Conservation (phyloP, 2,797 vertebrate species). For the Typhlichthys subterraneus region DNA sequence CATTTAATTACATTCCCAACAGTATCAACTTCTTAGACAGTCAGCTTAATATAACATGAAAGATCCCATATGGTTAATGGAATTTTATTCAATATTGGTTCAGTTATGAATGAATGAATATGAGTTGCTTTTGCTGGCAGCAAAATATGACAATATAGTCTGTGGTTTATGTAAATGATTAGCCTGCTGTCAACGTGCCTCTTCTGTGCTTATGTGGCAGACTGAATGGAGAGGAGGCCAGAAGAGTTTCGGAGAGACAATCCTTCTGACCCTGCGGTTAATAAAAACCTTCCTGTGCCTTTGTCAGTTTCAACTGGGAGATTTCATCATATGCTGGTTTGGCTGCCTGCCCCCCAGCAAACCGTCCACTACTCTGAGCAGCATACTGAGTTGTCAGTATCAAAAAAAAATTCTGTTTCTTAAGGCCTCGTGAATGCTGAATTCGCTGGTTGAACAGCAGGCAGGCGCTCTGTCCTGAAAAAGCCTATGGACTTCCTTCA, state of each 20-base stretch:
- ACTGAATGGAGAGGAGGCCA: conserved; percentile 25
- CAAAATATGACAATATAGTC: conserved; percentile 1
- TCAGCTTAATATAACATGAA: background rate
- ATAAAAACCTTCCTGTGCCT: conserved; percentile 77
- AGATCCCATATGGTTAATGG: too few species aligned
- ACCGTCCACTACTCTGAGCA: conserved; percentile 55
- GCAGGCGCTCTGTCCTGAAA: conserved; percentile 51
- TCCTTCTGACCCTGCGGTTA: conserved; percentile 72
- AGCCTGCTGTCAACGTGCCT: conserved; percentile 31
- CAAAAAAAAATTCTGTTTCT: conserved; percentile 49
- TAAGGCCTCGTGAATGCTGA: conserved; percentile 48
- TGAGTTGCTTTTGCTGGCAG: conserved; percentile 13
- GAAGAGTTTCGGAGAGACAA: conserved; percentile 46
- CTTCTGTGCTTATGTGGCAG: conserved; percentile 33
- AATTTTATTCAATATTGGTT: too few species aligned
- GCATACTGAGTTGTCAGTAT: conserved; percentile 58
- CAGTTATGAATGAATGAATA: conserved; percentile 5
- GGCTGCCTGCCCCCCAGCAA: conserved; percentile 52
- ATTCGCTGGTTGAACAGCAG: conserved; percentile 62
- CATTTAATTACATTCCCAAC: background rate
- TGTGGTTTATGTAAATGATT: conserved; percentile 35
- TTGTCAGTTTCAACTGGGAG: conserved; percentile 74
- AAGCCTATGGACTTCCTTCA: conserved; percentile 17
- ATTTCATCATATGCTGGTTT: conserved; percentile 56
- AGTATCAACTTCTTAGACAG: background rate